Evolutionary conservation across 2,113 vertebrate genomes (phyloP).

Genomic region (Columba janthina): DNA sequence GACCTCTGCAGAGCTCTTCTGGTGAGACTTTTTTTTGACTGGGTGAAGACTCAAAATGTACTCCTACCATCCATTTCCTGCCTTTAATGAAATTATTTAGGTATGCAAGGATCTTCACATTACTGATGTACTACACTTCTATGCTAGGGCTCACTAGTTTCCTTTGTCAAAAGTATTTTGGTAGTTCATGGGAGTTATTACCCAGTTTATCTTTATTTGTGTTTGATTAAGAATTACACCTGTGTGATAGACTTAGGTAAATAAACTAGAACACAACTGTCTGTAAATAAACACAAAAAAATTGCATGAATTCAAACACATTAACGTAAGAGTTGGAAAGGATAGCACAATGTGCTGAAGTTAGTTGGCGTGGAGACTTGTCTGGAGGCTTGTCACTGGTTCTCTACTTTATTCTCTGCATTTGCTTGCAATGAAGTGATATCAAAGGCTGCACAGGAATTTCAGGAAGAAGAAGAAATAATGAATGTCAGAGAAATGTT

Average conservation of each 20-base stretch:
- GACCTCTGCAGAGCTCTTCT: background rate
- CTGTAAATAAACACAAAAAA: background rate
- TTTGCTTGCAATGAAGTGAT: background rate
- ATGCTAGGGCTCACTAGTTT: background rate
- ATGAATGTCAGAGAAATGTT: background rate
- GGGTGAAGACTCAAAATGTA: background rate
- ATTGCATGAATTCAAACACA: background rate
- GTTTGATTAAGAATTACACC: background rate
- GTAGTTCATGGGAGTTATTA: background rate
- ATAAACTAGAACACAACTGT: background rate
- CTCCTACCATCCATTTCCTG: background rate
- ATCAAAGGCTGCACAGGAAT: background rate
- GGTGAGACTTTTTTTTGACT: background rate
- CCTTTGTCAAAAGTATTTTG: background rate
- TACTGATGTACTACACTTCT: background rate
- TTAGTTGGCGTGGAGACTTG: background rate
- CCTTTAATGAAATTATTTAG: background rate
- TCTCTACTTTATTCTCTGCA: background rate
- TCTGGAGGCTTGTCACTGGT: background rate
- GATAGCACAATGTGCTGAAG: background rate
- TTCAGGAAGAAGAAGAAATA: background rate
- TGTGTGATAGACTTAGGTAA: background rate
- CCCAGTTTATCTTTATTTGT: background rate
- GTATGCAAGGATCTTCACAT: background rate
- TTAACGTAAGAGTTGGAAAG: background rate